A percentile compares a stretch with the other conserved stretches of the same genome.
phyloP scores from a whole-genome alignment of 2,888 invertebrate genomes.

The Nasonovia ribisnigri region DNA sequence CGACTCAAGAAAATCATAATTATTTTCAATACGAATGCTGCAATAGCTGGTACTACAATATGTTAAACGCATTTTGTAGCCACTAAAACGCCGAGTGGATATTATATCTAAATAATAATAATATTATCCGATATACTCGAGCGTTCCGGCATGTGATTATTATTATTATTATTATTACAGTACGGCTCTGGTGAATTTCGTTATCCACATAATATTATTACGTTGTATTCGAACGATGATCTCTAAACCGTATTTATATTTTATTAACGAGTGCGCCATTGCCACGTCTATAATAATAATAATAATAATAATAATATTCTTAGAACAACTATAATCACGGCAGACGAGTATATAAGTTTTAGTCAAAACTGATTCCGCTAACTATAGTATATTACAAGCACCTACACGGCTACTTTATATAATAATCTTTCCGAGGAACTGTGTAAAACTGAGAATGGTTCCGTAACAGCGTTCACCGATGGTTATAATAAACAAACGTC shows the following conservation, averaged over 20 bases:
- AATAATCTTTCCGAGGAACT: neutral
- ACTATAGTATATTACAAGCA: too few species aligned
- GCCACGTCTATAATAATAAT: neutral
- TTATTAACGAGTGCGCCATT: neutral
- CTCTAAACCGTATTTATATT: neutral
- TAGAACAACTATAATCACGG: neutral
- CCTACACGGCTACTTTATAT: too few species aligned
- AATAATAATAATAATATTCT: neutral
- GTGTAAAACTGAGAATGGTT: neutral
- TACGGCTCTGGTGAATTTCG: neutral
- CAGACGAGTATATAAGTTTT: neutral
- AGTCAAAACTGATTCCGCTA: neutral
- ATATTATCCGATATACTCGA: neutral
- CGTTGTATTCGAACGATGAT: neutral
- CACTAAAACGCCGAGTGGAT: neutral
- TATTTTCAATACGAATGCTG: neutral
- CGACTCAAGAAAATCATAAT: neutral
- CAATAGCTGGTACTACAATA: neutral
- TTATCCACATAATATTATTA: neutral
- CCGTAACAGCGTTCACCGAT: neutral
- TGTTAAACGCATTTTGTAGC: neutral
- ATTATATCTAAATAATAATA: neutral
- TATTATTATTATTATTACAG: neutral
- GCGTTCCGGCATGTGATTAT: neutral
- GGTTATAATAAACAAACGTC: neutral